A percentile compares a stretch with the other conserved stretches of the same genome.
Evolutionary conservation across 2,113 vertebrate genomes (phyloP).

Genomic region (Andinoacara biseriatus): DNA sequence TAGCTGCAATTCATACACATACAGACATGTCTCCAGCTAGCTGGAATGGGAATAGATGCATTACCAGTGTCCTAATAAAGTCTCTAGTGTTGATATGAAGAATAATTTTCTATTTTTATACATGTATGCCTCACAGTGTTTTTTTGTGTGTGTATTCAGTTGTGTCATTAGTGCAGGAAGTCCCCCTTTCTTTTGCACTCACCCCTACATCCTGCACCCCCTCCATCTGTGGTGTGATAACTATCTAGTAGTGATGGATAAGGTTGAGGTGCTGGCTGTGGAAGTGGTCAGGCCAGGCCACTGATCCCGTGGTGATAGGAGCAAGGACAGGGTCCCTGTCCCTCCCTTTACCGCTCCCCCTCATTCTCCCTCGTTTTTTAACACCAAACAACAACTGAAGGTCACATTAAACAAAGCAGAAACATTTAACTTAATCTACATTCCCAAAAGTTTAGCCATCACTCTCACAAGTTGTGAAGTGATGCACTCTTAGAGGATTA

Average conservation of each 20-base stretch:
- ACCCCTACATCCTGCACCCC: conserved; percentile 25
- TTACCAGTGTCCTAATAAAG: conserved; percentile 74
- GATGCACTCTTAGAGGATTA: not conserved
- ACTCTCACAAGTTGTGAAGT: not conserved
- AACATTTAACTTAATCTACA: conserved; percentile 58
- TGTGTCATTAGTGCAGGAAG: conserved; percentile 56
- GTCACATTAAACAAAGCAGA: conserved; percentile 70
- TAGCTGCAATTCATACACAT: conserved; percentile 74
- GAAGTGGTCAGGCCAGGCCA: conserved; percentile 80
- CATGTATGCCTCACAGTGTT: conserved; percentile 9
- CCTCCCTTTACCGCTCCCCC: conserved; percentile 55
- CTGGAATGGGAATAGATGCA: conserved; percentile 87
- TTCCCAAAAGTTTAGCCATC: conserved; percentile 31
- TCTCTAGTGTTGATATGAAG: conserved; percentile 75
- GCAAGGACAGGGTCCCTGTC: conserved; percentile 78
- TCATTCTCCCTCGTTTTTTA: conserved; percentile 50
- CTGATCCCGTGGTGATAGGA: conserved; percentile 81
- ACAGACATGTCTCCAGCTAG: conserved; percentile 76
- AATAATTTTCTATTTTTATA: conserved; percentile 52
- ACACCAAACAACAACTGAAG: conserved; percentile 73
- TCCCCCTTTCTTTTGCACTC: conserved; percentile 35
- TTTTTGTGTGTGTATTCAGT: conserved; percentile 37
- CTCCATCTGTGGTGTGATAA: conserved; percentile 75
- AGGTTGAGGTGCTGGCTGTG: conserved; percentile 81
- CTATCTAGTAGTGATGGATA: conserved; percentile 83